A percentile compares a stretch with the other conserved stretches of the same genome.
Conservation (phyloP, 2,113 vertebrate genomes). For the Glaucidium brasilianum region DNA sequence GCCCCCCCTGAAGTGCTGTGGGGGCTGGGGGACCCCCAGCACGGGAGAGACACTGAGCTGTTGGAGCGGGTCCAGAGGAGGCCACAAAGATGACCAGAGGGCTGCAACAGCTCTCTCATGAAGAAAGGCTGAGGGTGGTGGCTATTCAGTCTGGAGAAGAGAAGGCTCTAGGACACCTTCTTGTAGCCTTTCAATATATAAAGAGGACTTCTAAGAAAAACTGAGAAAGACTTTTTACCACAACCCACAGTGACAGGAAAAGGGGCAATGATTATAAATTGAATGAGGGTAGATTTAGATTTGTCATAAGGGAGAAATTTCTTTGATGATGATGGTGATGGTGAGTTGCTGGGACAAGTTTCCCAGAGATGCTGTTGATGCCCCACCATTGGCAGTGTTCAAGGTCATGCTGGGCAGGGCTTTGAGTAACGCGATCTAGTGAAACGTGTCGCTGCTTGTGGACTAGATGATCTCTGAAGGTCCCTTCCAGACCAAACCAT, state of each 20-base stretch:
- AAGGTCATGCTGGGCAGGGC: neutral
- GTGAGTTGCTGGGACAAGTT: neutral
- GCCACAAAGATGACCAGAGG: neutral
- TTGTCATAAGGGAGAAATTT: neutral
- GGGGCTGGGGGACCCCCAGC: neutral
- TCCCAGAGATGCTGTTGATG: neutral
- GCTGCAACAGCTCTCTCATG: neutral
- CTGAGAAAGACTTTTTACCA: neutral
- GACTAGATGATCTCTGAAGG: neutral
- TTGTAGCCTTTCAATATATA: neutral
- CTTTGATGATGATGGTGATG: neutral
- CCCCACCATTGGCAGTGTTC: neutral
- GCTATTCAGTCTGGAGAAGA: neutral
- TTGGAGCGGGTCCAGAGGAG: neutral
- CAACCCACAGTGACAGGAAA: neutral
- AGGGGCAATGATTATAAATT: accelerated
- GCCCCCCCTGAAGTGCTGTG: neutral
- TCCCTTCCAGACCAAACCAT: neutral
- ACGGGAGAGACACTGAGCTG: neutral
- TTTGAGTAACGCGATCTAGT: neutral
- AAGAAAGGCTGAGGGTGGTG: neutral
- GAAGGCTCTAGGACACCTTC: neutral
- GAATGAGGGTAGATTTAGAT: neutral
- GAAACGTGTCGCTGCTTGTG: neutral
- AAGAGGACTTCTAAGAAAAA: neutral